Percentiles rank a stretch among this genome's conserved stretches.
Evolutionary conservation across 2,888 invertebrate species (phyloP).

Genomic region (Watsonalla binaria): DNA sequence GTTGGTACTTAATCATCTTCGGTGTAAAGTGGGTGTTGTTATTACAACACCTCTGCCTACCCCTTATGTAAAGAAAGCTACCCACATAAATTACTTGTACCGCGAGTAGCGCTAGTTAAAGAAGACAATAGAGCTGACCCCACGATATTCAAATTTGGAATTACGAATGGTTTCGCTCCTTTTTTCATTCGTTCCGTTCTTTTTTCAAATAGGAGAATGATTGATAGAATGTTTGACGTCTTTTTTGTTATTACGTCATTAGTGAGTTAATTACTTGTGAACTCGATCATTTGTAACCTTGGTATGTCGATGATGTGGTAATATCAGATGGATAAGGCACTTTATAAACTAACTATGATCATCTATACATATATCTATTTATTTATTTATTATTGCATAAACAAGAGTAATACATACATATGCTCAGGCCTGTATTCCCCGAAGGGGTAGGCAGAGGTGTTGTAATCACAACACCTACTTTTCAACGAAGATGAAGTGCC

Average conservation of each 20-base stretch:
- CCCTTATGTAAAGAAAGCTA: no score
- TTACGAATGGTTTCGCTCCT: slow-evolving; percentile 49
- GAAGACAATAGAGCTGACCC: slow-evolving; percentile 48
- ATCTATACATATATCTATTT: no score
- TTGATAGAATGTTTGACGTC: slow-evolving; percentile 69
- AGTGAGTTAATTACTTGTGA: slow-evolving; percentile 71
- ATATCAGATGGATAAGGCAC: slow-evolving; percentile 28
- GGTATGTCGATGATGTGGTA: slow-evolving; percentile 24
- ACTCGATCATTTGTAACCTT: slow-evolving; percentile 64
- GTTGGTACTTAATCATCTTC: no score
- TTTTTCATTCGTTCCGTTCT: slow-evolving; percentile 30
- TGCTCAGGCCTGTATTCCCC: no score
- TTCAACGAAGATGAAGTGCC: no score
- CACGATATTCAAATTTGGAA: slow-evolving; percentile 65
- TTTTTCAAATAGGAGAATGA: slow-evolving; percentile 67
- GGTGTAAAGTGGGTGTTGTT: no score
- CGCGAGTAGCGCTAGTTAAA: slow-evolving; percentile 11
- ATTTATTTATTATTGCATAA: no score
- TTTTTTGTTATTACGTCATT: slow-evolving; percentile 70
- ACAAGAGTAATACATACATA: no score
- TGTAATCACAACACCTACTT: no score
- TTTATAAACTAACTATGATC: slow-evolving; percentile 9
- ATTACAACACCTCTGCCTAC: no score
- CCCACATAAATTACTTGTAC: not conserved
- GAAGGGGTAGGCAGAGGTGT: no score